These are phyloP conservation scores for Sarcophaga rosellei DNA, from an alignment of 2,888 invertebrate species.

Conservation along the genomic window DNA sequence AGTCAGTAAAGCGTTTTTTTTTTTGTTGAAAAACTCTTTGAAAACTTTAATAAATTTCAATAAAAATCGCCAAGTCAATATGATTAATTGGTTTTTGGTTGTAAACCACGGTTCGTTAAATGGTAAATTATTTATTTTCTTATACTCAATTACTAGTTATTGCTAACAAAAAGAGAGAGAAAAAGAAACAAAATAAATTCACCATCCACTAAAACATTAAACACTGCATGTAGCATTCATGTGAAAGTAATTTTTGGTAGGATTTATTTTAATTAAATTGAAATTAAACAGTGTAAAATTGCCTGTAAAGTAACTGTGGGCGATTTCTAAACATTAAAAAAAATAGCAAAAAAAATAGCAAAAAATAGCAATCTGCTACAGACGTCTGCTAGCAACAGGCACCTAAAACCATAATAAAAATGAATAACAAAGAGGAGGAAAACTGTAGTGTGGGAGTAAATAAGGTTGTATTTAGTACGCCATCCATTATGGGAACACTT, in stretches of 20 bases:
- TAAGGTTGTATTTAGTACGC: conserved; percentile 45
- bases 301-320: conserved; percentile 58
- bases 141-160: too few relatives aligned
- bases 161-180: too few relatives aligned
- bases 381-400: conserved; percentile 3
- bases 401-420: not conserved
- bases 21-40: too few relatives aligned
- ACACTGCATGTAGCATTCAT: not conserved
- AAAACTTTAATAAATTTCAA: too few relatives aligned
- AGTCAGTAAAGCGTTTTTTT: too few relatives aligned
- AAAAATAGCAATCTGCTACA: not conserved
- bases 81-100: too few relatives aligned
- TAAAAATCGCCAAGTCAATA: too few relatives aligned
- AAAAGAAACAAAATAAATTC: not conserved
- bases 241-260: conserved; percentile 55
- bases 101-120: too few relatives aligned
- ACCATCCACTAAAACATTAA: not conserved
- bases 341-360: not conserved
- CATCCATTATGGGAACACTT: conserved; percentile 55
- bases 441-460: conserved; percentile 58
- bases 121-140: too few relatives aligned
- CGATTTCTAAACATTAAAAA: conserved; percentile 48
- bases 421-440: not conserved
- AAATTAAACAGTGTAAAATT: conserved; percentile 60
- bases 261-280: conserved; percentile 64